A percentile compares a stretch with the other conserved stretches of the same genome.
Evolutionary conservation across 2,113 vertebrate genomes (phyloP).

Genomic region (Pungitius pungitius): DNA sequence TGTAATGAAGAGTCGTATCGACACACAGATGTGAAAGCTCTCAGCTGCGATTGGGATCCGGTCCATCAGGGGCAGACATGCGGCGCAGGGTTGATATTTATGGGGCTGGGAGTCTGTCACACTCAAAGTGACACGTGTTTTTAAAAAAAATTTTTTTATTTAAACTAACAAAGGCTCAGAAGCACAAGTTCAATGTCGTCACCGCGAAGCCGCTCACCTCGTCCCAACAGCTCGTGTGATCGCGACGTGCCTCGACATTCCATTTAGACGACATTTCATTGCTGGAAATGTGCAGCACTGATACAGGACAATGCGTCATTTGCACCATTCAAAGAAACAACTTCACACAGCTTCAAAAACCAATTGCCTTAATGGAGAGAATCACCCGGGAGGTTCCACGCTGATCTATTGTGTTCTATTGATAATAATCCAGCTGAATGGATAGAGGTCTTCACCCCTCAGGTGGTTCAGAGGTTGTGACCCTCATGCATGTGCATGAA

Average conservation of each 20-base stretch:
- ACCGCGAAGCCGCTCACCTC: too few species aligned
- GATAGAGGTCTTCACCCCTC: too few species aligned
- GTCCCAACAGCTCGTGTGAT: too few species aligned
- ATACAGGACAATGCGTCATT: background rate
- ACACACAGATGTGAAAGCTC: constrained; percentile 70
- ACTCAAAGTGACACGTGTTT: background rate
- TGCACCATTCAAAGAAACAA: background rate
- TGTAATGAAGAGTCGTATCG: constrained; percentile 63
- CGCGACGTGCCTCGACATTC: background rate
- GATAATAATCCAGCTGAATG: too few species aligned
- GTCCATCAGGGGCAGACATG: constrained; percentile 26
- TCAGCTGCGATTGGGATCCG: constrained; percentile 69
- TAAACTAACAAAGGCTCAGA: background rate
- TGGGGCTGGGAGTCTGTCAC: background rate
- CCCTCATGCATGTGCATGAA: too few species aligned
- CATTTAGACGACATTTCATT: background rate
- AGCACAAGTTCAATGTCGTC: background rate
- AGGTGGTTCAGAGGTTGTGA: too few species aligned
- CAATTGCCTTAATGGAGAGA: background rate
- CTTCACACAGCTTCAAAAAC: background rate
- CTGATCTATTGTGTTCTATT: background rate
- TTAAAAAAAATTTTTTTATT: too few species aligned
- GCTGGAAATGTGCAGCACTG: background rate
- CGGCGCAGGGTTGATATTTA: background rate
- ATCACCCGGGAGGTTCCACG: background rate